These are phyloP conservation scores for Lasioglossum pauxillum DNA, from an alignment of 2,888 invertebrate species.

Conservation along the genomic window DNA sequence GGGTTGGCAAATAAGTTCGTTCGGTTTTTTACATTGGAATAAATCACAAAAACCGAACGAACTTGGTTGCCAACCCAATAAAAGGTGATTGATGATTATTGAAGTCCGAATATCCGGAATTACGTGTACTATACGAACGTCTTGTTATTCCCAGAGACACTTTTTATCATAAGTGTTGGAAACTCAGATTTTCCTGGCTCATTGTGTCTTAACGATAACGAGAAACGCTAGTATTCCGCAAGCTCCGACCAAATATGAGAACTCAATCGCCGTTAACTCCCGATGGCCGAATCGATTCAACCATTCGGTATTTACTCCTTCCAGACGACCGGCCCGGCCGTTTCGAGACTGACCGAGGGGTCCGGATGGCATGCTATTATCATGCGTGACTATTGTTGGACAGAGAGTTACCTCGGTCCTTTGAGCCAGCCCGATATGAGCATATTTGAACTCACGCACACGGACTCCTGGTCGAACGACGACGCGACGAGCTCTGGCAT, in stretches of 20 bases:
- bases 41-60: no score
- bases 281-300: slow-evolving; percentile 52
- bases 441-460: slow-evolving; percentile 82
- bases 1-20: no score
- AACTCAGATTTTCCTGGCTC: neutral
- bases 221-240: neutral
- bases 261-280: slow-evolving; percentile 18
- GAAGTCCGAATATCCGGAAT: no score
- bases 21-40: no score
- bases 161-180: neutral
- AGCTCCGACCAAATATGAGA: slow-evolving; percentile 27
- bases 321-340: slow-evolving; percentile 74
- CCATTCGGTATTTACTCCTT: slow-evolving; percentile 75
- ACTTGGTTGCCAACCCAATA: no score
- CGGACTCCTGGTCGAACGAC: slow-evolving; percentile 67
- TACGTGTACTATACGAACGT: no score
- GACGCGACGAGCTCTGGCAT: slow-evolving; percentile 76
- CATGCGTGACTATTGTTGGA: slow-evolving; percentile 82
- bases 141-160: neutral
- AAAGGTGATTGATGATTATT: no score
- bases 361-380: slow-evolving; percentile 80
- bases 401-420: slow-evolving; percentile 77
- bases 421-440: slow-evolving; percentile 81
- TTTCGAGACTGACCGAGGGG: slow-evolving; percentile 64
- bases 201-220: neutral